Base-by-base conservation (phyloP, 1,140 invertebrate genomes). In the Drosophila sulfurigaster region DNA sequence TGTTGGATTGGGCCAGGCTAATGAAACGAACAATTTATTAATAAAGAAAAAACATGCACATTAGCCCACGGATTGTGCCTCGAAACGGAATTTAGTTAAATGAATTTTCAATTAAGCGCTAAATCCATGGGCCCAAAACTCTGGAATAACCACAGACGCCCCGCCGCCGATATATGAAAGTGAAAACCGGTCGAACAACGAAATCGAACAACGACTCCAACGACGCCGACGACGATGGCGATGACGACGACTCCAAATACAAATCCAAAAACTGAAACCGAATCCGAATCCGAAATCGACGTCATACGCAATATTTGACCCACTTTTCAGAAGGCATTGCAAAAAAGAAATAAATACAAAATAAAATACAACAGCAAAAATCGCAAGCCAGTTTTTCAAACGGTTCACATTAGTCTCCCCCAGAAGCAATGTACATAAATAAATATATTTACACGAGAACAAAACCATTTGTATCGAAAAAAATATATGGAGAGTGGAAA, bases 21-120 rank as follows among this genome's bases (percentile, higher is more conserved):
- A 88, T 88, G 77, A 87, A 87, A 73, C 80, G 58, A 79, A 87
- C 83, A 88, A 75, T 83, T 83, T 88, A 88, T 88, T 75, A 88
- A 88, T 88, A 82, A 65, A 25, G 20, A 72, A 78, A 83, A 38
- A 32, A 32, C 5, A 81, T 74, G 66, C 80, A 87, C 76, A 88
- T 82, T 88, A 88, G 77, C 79, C 82, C 79, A 87, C 82, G 79
- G 81, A 70, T 74, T 70, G 41, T 69, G 65, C 43, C 58, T 62
- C 32, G 30, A 59, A 68, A 43, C 56, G 72, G 52, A 62, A 69
- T 78, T 80, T 80, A 76, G 83, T 67, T 75, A 81, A 88, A 80
- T 87, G 77, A 80, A 88, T 87, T 87, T 87, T 83, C 83, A 87
- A 88, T 88, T 80, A 87, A 68, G 66, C 83, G 83, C 73, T 73